Conservation (phyloP, 1,140 invertebrate genomes). For the Schlechtendalia chinensis region DNA sequence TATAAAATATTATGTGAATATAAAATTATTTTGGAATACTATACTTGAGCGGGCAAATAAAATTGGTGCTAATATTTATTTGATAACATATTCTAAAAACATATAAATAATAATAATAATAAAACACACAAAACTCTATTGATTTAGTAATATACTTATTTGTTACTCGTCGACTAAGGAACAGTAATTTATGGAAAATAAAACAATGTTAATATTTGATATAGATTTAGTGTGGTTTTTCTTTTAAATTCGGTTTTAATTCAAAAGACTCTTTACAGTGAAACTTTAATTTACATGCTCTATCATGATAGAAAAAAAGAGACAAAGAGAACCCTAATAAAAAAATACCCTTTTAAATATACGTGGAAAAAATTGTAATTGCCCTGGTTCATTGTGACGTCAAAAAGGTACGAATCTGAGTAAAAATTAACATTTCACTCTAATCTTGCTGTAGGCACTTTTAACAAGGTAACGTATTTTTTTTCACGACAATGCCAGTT, state of each 20-base stretch:
- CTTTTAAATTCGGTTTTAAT: neutral
- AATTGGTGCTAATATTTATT: no score
- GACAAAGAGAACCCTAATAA: constrained; percentile 26
- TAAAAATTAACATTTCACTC: constrained; percentile 22
- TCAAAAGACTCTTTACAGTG: neutral
- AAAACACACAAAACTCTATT: no score
- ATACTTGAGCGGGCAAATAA: no score
- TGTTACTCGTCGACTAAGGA: no score
- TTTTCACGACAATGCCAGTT: neutral
- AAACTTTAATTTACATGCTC: constrained; percentile 28
- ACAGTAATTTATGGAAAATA: neutral
- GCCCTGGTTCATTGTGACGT: constrained; percentile 22
- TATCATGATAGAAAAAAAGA: neutral
- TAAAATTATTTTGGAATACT: no score
- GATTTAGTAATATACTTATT: no score
- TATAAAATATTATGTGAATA: no score
- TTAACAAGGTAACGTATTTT: constrained; percentile 2
- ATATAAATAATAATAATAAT: no score
- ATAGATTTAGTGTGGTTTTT: neutral
- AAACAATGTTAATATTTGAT: constrained; percentile 20
- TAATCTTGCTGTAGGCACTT: neutral
- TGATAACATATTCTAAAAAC: no score
- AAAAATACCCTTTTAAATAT: neutral
- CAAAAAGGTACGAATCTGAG: constrained; percentile 4
- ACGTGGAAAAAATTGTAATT: constrained; percentile 30